Percentiles rank a stretch among this genome's conserved stretches.
Evolutionary conservation across 1,140 invertebrate genomes (phyloP).

Genomic region (Sycobia sp.): DNA sequence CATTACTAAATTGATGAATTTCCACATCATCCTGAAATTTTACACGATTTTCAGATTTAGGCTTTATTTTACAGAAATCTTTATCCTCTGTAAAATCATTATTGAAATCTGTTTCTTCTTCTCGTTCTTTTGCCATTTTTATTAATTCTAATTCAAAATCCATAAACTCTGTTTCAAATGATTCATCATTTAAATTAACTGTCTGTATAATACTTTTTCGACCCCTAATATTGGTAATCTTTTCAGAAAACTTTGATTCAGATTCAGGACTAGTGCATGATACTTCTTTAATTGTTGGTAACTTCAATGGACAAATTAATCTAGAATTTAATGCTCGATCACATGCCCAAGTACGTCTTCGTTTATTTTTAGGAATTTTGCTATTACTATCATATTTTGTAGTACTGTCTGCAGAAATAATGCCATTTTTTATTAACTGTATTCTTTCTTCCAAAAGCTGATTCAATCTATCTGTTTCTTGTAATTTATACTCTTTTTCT

Average conservation of each 20-base stretch:
- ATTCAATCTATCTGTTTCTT: slow-evolving; percentile 41
- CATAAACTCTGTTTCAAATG: slow-evolving; percentile 41
- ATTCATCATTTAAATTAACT: slow-evolving; percentile 34
- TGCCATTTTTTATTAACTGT: slow-evolving; percentile 42
- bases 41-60: slow-evolving; percentile 5
- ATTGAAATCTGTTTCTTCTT: slow-evolving; percentile 17
- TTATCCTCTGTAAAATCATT: slow-evolving; percentile 8
- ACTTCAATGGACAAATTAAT: slow-evolving; percentile 11
- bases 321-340: slow-evolving; percentile 19
- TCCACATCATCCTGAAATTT: slow-evolving; percentile 33
- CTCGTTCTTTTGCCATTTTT: slow-evolving; percentile 34
- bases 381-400: slow-evolving; percentile 13
- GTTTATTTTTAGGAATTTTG: slow-evolving; percentile 26
- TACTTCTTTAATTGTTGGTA: slow-evolving; percentile 44
- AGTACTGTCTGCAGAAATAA: slow-evolving; percentile 39
- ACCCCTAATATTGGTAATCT: slow-evolving; percentile 17
- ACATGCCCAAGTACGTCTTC: slow-evolving; percentile 44
- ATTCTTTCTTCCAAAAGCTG: slow-evolving; percentile 45
- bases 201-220: slow-evolving; percentile 40
- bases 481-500: slow-evolving; percentile 41
- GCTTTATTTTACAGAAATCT: not conserved
- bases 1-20: slow-evolving; percentile 20
- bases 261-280: slow-evolving; percentile 16
- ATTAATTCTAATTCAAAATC: slow-evolving; percentile 50
- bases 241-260: slow-evolving; percentile 15